A percentile compares a stretch with the other conserved stretches of the same genome.
Conservation (phyloP, 2,888 invertebrate genomes). For the Perdita meconis region DNA sequence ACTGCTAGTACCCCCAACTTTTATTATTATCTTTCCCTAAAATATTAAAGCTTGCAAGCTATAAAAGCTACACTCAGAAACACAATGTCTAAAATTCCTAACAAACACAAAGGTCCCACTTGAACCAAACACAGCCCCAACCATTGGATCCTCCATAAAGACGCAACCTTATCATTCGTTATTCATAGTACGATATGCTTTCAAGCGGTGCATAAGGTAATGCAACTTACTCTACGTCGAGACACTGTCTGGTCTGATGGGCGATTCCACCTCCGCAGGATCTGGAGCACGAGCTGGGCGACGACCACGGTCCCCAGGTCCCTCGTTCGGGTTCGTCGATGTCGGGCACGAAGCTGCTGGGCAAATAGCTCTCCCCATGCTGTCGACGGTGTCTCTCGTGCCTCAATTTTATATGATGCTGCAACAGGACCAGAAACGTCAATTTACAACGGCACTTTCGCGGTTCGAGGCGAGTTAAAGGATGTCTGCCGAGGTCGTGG, state of each 20-base stretch:
- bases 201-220: too few species aligned
- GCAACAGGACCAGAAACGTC: constrained; percentile 76
- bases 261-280: constrained; percentile 97
- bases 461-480: neutral
- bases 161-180: too few species aligned
- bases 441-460: constrained; percentile 43
- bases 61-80: too few species aligned
- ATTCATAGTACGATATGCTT: too few species aligned
- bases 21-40: too few species aligned
- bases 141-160: too few species aligned
- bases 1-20: too few species aligned
- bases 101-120: too few species aligned
- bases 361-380: constrained; percentile 90
- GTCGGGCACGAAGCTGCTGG: constrained; percentile 90
- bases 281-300: constrained; percentile 93
- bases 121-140: too few species aligned
- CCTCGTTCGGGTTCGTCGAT: constrained; percentile 88
- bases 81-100: too few species aligned
- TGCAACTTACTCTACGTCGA: constrained; percentile 86
- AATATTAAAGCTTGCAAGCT: too few species aligned
- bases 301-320: constrained; percentile 94
- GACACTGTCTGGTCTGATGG: constrained; percentile 92
- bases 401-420: constrained; percentile 86
- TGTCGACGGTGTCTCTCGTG: constrained; percentile 90
- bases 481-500: constrained; percentile 8